Evolutionary conservation across 1,140 invertebrate species (phyloP).

Genomic region (Theocolax elegans): DNA sequence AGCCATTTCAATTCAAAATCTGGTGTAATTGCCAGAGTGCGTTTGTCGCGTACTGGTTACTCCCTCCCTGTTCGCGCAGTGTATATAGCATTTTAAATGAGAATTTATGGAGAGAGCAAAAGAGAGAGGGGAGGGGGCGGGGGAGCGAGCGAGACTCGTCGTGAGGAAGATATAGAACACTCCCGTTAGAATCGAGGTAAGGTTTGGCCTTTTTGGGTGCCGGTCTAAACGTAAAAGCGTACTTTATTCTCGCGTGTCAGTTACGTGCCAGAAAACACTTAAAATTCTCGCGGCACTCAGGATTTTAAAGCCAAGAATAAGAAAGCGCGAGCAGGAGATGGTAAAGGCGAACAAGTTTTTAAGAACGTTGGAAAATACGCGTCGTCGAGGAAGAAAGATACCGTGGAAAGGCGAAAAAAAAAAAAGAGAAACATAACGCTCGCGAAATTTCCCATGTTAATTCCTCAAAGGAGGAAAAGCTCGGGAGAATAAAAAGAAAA

Average conservation of each 20-base stretch:
- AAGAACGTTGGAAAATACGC: constrained; percentile 10
- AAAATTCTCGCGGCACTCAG: constrained; percentile 42
- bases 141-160: neutral
- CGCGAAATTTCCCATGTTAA: constrained; percentile 21
- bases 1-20: constrained; percentile 18
- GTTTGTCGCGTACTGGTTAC: constrained; percentile 25
- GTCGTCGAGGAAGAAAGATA: neutral
- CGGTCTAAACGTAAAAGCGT: constrained; percentile 39
- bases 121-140: neutral
- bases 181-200: no score
- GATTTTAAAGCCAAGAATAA: constrained; percentile 41
- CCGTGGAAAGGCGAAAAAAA: constrained; percentile 3
- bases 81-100: constrained; percentile 23
- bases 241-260: constrained; percentile 41
- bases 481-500: no score
- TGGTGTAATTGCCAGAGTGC: constrained; percentile 21
- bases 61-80: no score
- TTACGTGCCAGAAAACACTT: constrained; percentile 44
- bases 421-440: neutral
- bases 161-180: no score
- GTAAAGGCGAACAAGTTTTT: constrained; percentile 22
- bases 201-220: constrained; percentile 19
- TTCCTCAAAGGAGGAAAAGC: neutral
- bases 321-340: constrained; percentile 5
- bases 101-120: constrained; percentile 29